Evolutionary conservation across 2,113 vertebrate species (phyloP).

Genomic region (Bothrops jararaca): DNA sequence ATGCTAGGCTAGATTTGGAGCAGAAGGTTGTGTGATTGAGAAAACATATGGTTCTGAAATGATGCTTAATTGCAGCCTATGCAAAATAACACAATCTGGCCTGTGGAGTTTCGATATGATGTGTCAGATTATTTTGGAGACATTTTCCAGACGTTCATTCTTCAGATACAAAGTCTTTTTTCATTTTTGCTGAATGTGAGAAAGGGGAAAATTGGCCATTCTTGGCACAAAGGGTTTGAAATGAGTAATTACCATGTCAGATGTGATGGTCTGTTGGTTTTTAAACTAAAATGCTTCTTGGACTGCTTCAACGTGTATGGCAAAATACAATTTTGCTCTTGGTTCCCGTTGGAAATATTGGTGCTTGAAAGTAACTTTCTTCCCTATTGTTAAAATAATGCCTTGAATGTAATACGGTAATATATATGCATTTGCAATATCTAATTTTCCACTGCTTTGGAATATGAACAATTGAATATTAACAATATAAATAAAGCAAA

Average conservation of each 20-base stretch:
- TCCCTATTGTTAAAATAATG: rapidly evolving
- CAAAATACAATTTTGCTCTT: not conserved
- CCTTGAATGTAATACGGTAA: rapidly evolving
- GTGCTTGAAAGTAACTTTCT: not conserved
- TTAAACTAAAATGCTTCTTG: constrained; percentile 15
- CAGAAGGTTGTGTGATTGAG: not conserved
- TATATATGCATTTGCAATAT: not conserved
- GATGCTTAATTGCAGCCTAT: constrained; percentile 6
- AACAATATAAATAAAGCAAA: not conserved
- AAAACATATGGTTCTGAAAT: not conserved
- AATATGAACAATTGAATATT: not conserved
- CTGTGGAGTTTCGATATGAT: not conserved
- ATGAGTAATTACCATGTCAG: not conserved
- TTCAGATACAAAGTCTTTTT: constrained; percentile 10
- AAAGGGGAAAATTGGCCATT: constrained; percentile 5
- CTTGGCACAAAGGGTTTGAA: constrained; percentile 7
- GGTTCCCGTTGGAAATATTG: not conserved
- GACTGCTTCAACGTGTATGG: not conserved
- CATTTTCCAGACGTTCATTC: constrained; percentile 2
- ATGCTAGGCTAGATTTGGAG: not conserved
- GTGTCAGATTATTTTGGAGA: not conserved
- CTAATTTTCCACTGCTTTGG: rapidly evolving
- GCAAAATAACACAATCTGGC: not conserved
- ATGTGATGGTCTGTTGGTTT: constrained; percentile 22
- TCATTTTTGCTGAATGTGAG: constrained; percentile 20